Evolutionary conservation across 2,888 invertebrate species (phyloP).

Genomic region (Girardia tigrina): DNA sequence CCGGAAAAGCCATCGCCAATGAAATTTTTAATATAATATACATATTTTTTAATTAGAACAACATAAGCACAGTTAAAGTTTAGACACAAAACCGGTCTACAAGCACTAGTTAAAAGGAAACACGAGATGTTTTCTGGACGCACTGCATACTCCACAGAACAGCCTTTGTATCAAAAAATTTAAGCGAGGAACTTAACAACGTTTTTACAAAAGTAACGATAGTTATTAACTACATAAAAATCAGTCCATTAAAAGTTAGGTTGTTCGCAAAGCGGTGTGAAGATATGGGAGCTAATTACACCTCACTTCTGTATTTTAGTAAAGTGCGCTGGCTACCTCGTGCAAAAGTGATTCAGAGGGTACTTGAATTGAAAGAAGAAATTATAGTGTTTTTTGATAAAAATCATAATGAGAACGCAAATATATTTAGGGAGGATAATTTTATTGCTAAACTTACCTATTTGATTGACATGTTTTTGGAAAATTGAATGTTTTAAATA

Average conservation of each 20-base stretch:
- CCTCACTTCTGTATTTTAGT: background rate
- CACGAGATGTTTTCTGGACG: background rate
- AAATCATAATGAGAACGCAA: background rate
- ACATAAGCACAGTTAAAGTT: background rate
- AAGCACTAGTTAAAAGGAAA: constrained; percentile 18
- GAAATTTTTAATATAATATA: background rate
- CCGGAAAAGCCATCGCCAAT: background rate
- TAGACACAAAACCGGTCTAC: background rate
- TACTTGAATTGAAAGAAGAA: background rate
- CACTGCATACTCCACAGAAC: background rate
- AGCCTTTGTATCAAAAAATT: background rate
- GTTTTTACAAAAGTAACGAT: background rate
- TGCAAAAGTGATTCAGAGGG: constrained; percentile 2
- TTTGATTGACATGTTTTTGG: background rate
- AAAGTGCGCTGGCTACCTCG: constrained; percentile 8
- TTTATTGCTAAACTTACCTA: background rate
- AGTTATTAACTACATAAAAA: constrained; percentile 12
- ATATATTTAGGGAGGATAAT: background rate
- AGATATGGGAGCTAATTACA: background rate
- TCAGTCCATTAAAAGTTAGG: constrained; percentile 20
- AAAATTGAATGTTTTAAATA: background rate
- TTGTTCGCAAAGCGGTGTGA: background rate
- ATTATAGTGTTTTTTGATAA: background rate
- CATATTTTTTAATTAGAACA: background rate
- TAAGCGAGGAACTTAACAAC: background rate